Conservation (phyloP, 2,113 vertebrate species). For the Alligator mississippiensis region DNA sequence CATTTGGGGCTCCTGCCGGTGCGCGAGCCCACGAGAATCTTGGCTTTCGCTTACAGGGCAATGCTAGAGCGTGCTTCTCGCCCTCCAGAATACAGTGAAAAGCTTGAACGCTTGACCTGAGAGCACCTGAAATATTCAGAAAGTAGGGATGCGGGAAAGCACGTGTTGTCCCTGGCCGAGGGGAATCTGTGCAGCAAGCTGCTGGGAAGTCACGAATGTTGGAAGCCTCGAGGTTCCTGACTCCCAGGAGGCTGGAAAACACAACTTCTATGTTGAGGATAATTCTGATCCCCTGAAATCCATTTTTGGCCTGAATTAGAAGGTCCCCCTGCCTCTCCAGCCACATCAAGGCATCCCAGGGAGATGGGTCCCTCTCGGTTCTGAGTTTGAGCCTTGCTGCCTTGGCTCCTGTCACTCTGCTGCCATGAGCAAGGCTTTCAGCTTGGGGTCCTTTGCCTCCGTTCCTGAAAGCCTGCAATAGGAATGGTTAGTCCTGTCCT, state of each 20-base stretch:
- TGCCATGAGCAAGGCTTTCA: neutral
- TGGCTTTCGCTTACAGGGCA: constrained; percentile 61
- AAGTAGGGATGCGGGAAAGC: neutral
- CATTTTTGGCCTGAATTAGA: neutral
- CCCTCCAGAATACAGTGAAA: constrained; percentile 68
- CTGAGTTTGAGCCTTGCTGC: neutral
- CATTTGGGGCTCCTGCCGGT: constrained; percentile 67
- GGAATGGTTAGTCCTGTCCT: constrained; percentile 42
- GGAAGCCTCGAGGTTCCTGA: neutral
- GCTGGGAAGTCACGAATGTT: neutral
- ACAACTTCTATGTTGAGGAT: too few species aligned
- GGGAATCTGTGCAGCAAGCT: too few species aligned
- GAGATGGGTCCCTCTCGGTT: too few species aligned
- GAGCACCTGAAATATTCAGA: constrained; percentile 26
- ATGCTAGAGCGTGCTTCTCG: constrained; percentile 35
- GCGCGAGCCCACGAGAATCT: constrained; percentile 62
- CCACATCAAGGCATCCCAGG: neutral
- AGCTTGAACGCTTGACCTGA: neutral
- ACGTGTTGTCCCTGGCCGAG: too few species aligned
- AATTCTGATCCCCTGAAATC: neutral
- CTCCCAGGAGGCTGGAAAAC: neutral
- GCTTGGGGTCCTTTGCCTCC: neutral
- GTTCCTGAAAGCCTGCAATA: neutral
- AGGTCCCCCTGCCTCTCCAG: neutral
- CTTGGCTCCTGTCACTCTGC: too few species aligned